Conservation (phyloP, 2,113 vertebrate species). For the Antechinus stuartii region DNA sequence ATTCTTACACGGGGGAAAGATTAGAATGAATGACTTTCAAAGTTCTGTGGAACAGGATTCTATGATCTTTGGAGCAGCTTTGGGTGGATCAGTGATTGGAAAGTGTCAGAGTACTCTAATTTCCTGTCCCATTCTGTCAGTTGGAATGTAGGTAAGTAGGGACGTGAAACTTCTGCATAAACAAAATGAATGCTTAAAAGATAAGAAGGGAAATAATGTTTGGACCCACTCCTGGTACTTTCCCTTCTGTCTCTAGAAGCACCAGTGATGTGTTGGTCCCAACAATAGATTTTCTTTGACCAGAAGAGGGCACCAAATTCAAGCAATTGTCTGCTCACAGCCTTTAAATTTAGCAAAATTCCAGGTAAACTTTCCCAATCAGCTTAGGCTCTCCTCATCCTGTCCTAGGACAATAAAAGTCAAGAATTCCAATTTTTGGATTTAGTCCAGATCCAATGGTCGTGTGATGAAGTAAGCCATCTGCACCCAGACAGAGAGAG, state of each 20-base stretch:
- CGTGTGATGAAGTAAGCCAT: too few species aligned
- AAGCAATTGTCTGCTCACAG: not conserved
- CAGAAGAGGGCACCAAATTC: not conserved
- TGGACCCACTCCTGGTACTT: not conserved
- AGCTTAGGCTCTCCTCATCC: not conserved
- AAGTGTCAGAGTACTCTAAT: not conserved
- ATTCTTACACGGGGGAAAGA: not conserved
- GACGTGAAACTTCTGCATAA: constrained; percentile 64
- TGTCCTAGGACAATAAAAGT: not conserved
- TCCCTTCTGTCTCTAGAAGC: not conserved
- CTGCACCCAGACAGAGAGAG: too few species aligned
- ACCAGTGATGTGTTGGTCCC: too few species aligned
- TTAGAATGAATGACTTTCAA: not conserved
- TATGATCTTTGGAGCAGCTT: not conserved
- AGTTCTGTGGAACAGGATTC: not conserved
- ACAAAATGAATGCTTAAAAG: not conserved
- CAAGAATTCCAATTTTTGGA: not conserved
- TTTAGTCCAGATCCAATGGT: too few species aligned
- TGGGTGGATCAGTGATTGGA: not conserved
- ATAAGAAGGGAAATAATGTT: not conserved
- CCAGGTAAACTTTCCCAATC: too few species aligned
- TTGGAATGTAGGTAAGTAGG: not conserved
- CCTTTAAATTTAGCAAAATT: not conserved
- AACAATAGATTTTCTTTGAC: not conserved
- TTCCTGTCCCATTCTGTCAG: not conserved